A percentile compares a stretch with the other conserved stretches of the same genome.
phyloP scores from a whole-genome alignment of 2,888 invertebrate genomes.

The Bugulina stolonifera region DNA sequence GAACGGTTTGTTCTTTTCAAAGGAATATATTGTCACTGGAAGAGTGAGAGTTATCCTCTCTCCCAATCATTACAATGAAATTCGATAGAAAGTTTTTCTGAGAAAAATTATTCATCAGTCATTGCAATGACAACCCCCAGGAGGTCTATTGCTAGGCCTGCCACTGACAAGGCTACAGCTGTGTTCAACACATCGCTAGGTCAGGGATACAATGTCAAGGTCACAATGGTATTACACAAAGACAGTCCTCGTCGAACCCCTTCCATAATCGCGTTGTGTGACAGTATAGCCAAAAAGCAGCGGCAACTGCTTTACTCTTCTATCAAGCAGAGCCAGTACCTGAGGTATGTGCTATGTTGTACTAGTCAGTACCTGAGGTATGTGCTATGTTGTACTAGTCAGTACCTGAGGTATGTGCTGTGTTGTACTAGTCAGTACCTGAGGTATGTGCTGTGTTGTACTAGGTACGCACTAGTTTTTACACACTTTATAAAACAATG shows the following conservation, averaged over 20 bases:
- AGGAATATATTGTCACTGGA: not conserved
- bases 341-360: conserved; percentile 24
- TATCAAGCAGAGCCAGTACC: not conserved
- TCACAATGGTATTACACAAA: conserved; percentile 5
- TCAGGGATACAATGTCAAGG: conserved; percentile 17
- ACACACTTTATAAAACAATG: too few species aligned
- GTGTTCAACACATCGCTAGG: conserved; percentile 14
- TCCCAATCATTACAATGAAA: too few species aligned
- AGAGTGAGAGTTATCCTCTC: too few species aligned
- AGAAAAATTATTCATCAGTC: too few species aligned
- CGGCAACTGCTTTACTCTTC: conserved; percentile 5
- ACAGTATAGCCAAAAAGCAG: conserved; percentile 7
- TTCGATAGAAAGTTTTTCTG: too few species aligned
- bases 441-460: too few species aligned
- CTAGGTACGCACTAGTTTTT: too few species aligned
- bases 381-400: too few species aligned
- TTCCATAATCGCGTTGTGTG: conserved; percentile 4
- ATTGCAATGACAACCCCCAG: not conserved
- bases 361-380: too few species aligned
- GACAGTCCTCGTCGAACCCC: not conserved
- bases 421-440: too few species aligned
- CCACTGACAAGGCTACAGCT: not conserved
- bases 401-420: too few species aligned
- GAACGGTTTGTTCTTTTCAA: not conserved
- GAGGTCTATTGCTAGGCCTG: not conserved